Evolutionary conservation across 2,797 vertebrate genomes (phyloP).

Genomic region (Sebastolobus altivelis): DNA sequence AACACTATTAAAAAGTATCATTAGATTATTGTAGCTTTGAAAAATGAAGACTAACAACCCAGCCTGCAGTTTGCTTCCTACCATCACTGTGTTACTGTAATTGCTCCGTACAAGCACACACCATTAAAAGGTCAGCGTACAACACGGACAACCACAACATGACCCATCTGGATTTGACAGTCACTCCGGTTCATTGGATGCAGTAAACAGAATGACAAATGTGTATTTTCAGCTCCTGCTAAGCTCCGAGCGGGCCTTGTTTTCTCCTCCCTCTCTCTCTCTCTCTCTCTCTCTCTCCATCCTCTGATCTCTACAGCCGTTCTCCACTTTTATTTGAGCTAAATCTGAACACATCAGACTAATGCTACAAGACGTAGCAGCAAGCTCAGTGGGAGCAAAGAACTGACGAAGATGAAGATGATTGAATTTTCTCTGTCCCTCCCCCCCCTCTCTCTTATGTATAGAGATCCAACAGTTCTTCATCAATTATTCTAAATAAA

Average conservation of each 20-base stretch:
- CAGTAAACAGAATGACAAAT: slow-evolving; percentile 51
- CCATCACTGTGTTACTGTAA: slow-evolving; percentile 31
- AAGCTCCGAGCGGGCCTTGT: slow-evolving; percentile 32
- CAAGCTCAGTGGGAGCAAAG: slow-evolving; percentile 23
- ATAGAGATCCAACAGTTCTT: not conserved
- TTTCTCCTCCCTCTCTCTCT: slow-evolving; percentile 25
- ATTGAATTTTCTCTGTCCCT: slow-evolving; percentile 19
- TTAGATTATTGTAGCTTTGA: slow-evolving; percentile 35
- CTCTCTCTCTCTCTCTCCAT: not conserved
- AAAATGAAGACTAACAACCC: slow-evolving; percentile 43
- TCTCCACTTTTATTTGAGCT: slow-evolving; percentile 41
- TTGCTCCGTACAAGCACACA: slow-evolving; percentile 37
- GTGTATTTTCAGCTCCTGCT: slow-evolving; percentile 47
- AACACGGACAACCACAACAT: slow-evolving; percentile 44
- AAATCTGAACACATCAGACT: slow-evolving; percentile 61
- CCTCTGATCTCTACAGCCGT: slow-evolving; percentile 29
- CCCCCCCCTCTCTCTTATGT: not conserved
- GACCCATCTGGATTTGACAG: slow-evolving; percentile 53
- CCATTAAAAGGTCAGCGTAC: slow-evolving; percentile 48
- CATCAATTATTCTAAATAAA: slow-evolving; percentile 4
- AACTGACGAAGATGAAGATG: slow-evolving; percentile 19
- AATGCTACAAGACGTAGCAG: slow-evolving; percentile 48
- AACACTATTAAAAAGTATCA: slow-evolving; percentile 42
- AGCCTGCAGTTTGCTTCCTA: not conserved
- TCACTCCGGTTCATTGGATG: slow-evolving; percentile 38